Evolutionary conservation across 2,797 vertebrate species (phyloP).

Genomic region (Protosalanx chinensis): DNA sequence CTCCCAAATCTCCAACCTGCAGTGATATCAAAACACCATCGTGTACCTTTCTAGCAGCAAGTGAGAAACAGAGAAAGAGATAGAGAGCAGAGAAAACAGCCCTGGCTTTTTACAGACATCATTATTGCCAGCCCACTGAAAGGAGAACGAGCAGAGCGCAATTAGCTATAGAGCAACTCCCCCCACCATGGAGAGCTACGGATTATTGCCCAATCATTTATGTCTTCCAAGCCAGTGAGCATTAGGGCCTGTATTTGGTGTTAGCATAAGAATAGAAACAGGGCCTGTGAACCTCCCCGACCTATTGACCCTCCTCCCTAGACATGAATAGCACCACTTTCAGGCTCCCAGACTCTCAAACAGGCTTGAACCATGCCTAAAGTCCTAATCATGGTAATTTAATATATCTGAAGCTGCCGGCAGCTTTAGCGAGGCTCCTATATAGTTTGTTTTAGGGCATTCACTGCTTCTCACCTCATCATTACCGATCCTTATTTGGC

Average conservation of each 20-base stretch:
- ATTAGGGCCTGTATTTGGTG: constrained; percentile 80
- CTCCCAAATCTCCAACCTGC: constrained; percentile 9
- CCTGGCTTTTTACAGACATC: constrained; percentile 57
- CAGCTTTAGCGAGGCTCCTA: constrained; percentile 86
- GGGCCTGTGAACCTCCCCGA: constrained; percentile 92
- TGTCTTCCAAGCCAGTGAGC: constrained; percentile 93
- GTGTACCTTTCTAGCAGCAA: constrained; percentile 29
- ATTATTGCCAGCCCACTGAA: constrained; percentile 60
- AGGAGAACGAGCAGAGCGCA: constrained; percentile 69
- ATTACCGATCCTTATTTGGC: constrained; percentile 80
- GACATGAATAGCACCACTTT: constrained; percentile 88
- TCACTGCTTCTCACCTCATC: constrained; percentile 83
- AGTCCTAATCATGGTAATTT: constrained; percentile 99
- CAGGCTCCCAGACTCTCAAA: constrained; percentile 84
- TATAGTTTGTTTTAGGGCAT: constrained; percentile 93
- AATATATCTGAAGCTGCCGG: constrained; percentile 94
- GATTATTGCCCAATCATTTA: constrained; percentile 94
- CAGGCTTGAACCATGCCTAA: constrained; percentile 88
- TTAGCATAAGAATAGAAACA: constrained; percentile 96
- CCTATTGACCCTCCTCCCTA: constrained; percentile 90
- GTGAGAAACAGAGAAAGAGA: constrained; percentile 32
- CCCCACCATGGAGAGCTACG: constrained; percentile 70
- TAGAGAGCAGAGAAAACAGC: constrained; percentile 21
- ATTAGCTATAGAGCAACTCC: constrained; percentile 77
- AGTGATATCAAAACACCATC: constrained; percentile 42